Evolutionary conservation across 2,797 vertebrate genomes (phyloP).

Genomic region (Xenops minutus): DNA sequence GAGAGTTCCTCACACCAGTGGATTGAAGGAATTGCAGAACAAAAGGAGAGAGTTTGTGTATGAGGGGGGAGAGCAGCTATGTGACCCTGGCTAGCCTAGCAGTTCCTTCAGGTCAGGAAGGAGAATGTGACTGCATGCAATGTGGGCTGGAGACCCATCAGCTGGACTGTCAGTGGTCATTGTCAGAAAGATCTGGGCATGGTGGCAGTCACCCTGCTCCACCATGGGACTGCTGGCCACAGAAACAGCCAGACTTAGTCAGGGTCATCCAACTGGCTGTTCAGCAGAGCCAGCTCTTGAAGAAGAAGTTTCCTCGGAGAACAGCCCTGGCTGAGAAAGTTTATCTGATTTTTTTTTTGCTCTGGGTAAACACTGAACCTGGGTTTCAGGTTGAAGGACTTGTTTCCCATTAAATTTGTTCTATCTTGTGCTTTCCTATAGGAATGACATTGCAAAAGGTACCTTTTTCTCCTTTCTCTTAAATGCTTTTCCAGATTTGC

Average conservation of each 20-base stretch:
- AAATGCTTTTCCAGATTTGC: constrained; percentile 41
- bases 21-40: background rate
- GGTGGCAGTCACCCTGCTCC: background rate
- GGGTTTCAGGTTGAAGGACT: background rate
- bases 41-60: no score
- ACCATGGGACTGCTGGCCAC: background rate
- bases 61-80: background rate
- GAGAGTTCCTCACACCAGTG: background rate
- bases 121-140: background rate
- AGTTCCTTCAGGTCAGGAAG: background rate
- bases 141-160: background rate
- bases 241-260: background rate
- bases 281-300: background rate
- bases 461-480: constrained; percentile 6
- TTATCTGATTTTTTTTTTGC: background rate
- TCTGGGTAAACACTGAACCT: background rate
- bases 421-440: constrained; percentile 30
- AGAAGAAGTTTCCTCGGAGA: constrained; percentile 2
- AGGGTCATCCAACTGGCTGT: background rate
- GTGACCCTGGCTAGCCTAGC: background rate
- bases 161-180: background rate
- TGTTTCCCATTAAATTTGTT: constrained; percentile 7
- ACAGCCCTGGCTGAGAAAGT: background rate
- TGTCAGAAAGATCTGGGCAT: background rate
- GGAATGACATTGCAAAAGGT: constrained; percentile 28